Base-by-base conservation (phyloP, 2,888 invertebrate species). In the Cephus nigrinus region DNA sequence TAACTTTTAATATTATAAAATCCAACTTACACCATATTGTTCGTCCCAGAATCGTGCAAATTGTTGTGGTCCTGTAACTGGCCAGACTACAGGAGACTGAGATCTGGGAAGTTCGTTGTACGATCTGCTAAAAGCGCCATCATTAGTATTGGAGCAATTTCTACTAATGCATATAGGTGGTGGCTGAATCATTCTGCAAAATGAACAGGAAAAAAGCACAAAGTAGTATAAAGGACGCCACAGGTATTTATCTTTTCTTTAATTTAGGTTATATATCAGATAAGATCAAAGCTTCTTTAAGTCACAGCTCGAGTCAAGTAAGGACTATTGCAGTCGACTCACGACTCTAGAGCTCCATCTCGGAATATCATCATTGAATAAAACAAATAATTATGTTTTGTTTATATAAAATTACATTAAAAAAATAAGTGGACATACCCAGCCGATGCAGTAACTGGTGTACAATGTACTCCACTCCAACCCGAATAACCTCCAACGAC, bases 281-380 rank as follows among this genome's bases (percentile, higher is more conserved):
- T 90, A 90, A 90, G 90, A 90, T 90, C 90, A 90, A 90, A 90
- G 86, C 82, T 87, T 84, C 79, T 75, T 33, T 74, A 73, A 32
- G 4, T 90, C 90, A 90, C 81, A 76, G 84, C 88, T 82, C 87
- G 85, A 89, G 87, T 90, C 88, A 76, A 71, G 80, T 86, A 82
- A 84, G 90, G 88, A 88, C 77, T 83, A 81, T 82, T 69, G 79
- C 73, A 84, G 84, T 90, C 90, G 72, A 90, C 90, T 84, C 81
- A 85, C 80, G 89, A 90, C 87, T 90, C 89, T 12, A 90, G 81
- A 85, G 86, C 86, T 90, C 90, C 75, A 73, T 86, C 89, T 90
- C 90, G 89, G 84, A 83, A 79, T 83, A 32, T 85, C 89, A 87
- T 90, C 90, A 90, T 85, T 75, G 76, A 73, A 79, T 40, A 40